Base-by-base conservation (phyloP, 2,888 invertebrate species). In the Pyrrhia umbra region DNA sequence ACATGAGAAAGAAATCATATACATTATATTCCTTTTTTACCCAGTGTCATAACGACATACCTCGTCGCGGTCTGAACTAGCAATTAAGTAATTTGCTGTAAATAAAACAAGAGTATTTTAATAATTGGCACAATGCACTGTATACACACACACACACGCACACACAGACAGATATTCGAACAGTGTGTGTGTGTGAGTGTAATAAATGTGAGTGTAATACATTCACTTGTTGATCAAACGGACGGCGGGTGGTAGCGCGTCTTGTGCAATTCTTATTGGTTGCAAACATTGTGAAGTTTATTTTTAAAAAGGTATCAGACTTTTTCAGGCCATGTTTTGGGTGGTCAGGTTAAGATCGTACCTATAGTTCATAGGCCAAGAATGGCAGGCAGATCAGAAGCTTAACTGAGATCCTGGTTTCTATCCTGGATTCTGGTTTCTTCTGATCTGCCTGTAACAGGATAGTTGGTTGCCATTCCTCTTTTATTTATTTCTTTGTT, bases 181-280 rank as follows among this genome's bases (percentile, higher is more conserved):
- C 34, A 6, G 13, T 25, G 13, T 34, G 23, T 1, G 0, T 18
- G 45, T 67, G 27, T 23, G 37, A 0, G 42, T 47, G 6, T 37
- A 20, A 20, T 39, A 34, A 20, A 18, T 34, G 6, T 34, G 13
- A 15, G 25, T 47, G 34, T 20, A 13, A 27, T 27, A 64, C 72
- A 30, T 67, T 77, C 78, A 69, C 72, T 49, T 65, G 54, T 45
- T 69, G 72, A 54, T 51, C 78, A 65, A 77, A 75, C 63, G 6
- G 20, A 9, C 30, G 6, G 47, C n/a, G 25, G 34, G 23, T 42
- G 13, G 39, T 46, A 57, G 34, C n/a, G 9, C 46, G 34, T n/a
- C 71, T 71, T 71, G 55, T 63, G 62, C 43, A 73, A 73, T 64
- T 46, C 21, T 20, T 43, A 63, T 34, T 55, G 9, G 6, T 34